Base-by-base conservation (phyloP, 1,140 invertebrate species). In the Ceratoteleas bidentatus region DNA sequence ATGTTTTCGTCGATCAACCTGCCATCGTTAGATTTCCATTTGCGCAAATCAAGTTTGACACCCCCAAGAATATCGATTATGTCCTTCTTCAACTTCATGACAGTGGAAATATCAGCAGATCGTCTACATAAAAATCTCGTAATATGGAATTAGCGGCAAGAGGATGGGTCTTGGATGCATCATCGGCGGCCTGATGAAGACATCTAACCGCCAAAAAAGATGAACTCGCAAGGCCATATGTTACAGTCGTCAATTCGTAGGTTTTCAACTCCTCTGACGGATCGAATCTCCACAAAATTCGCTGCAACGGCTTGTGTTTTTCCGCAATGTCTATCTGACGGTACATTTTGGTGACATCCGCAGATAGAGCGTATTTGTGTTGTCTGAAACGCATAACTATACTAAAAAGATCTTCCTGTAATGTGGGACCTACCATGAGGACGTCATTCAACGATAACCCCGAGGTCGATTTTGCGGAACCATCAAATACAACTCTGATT, bases 301-400 rank as follows among this genome's bases (percentile, higher is more conserved):
- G 24, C 15, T 69, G 66, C 14, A 69, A 15, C 10, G 10, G 5
- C 6, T 45, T 38, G 8, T 69, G 54, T 9, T 50, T 34, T 24
- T 50, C 13, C 11, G 58, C 54, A n/a, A 75, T 36, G 6, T 54
- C 36, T 9, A 81, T 61, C 45, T 75, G 69, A 0, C 69, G 24
- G 24, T 24, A 80, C 61, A 68, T 68, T 57, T 66, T 68, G 15
- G 34, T 33, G 15, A 56, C 36, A 32, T 54, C 64, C 34, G 54
- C 13, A 11, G 60, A 36, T 24, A 64, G 45, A 16, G 33, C 60
- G 40, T 43, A 43, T n/a, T 9, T n/a, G n/a, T 43, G 40, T 43
- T 43, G 40, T 43, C 40, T 9, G n/a, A 43, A 43, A 2, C 40
- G 40, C 1, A 6, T 10, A n/a, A 43, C 40, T 43, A 43, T 43